A percentile compares a stretch with the other conserved stretches of the same genome.
Evolutionary conservation across 2,113 vertebrate genomes (phyloP).

Genomic region (Natator depressus): DNA sequence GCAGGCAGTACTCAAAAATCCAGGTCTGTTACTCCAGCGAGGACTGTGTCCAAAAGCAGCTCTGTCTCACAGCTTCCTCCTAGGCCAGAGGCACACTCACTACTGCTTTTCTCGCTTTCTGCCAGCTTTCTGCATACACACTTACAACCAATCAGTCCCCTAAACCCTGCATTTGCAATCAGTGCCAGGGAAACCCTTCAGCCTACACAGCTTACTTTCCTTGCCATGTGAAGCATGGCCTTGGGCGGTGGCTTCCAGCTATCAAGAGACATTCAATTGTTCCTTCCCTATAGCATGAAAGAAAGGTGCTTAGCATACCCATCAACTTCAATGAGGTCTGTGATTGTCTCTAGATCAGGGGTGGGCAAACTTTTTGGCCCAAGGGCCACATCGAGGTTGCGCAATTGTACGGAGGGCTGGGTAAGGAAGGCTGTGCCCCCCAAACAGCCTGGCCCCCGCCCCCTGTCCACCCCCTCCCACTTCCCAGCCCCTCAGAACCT

Average conservation of each 20-base stretch:
- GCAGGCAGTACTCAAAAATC: not conserved
- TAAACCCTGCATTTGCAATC: not conserved
- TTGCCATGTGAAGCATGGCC: not conserved
- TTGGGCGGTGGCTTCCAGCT: not conserved
- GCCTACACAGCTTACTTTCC: slow-evolving; percentile 32
- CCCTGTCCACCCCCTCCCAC: too few species aligned
- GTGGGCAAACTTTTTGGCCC: too few species aligned
- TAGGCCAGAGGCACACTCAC: fast-evolving
- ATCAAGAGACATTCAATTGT: not conserved
- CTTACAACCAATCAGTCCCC: not conserved
- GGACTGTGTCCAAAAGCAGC: not conserved
- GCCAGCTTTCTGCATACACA: not conserved
- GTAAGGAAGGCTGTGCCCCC: too few species aligned
- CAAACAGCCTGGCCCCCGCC: too few species aligned
- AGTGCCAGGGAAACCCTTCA: slow-evolving; percentile 17
- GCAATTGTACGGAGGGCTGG: too few species aligned
- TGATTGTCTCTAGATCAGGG: not conserved
- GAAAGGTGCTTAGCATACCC: not conserved
- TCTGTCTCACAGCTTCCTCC: not conserved
- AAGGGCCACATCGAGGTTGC: too few species aligned
- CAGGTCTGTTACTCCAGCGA: not conserved
- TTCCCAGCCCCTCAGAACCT: too few species aligned
- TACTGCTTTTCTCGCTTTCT: not conserved
- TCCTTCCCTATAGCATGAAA: not conserved
- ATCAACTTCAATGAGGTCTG: not conserved